A percentile compares a stretch with the other conserved stretches of the same genome.
phyloP scores from a whole-genome alignment of 2,113 vertebrate genomes.

The Phaetusa simplex region DNA sequence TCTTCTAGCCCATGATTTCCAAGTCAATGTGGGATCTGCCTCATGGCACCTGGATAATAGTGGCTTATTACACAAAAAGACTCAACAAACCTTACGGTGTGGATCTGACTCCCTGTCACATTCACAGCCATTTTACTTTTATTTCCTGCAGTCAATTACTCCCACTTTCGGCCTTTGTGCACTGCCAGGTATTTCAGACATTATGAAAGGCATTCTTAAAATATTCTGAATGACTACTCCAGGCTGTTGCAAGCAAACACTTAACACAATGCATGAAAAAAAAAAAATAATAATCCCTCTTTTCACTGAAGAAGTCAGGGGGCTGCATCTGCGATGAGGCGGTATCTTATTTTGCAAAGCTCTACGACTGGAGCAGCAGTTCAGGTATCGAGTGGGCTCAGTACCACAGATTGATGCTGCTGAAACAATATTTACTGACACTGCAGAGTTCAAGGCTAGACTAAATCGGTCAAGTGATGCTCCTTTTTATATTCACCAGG shows the following conservation, averaged over 20 bases:
- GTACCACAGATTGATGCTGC: not conserved
- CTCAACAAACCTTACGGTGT: not conserved
- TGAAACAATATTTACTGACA: not conserved
- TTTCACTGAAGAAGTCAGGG: not conserved
- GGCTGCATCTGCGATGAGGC: not conserved
- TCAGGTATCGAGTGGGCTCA: not conserved
- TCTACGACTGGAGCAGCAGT: not conserved
- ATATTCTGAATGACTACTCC: slow-evolving; percentile 46
- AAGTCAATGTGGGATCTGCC: fast-evolving
- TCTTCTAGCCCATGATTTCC: not conserved
- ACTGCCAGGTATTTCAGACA: slow-evolving; percentile 42
- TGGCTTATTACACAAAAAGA: not conserved
- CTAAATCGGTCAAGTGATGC: not conserved
- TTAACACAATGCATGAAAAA: not conserved
- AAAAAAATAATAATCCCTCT: not conserved
- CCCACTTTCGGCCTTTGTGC: slow-evolving; percentile 49
- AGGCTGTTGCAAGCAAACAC: not conserved
- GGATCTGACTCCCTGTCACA: not conserved
- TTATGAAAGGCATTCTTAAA: slow-evolving; percentile 20
- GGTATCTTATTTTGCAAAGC: not conserved
- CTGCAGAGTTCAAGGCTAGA: not conserved
- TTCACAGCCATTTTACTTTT: not conserved
- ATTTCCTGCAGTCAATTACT: slow-evolving; percentile 36
- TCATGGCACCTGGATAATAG: not conserved
- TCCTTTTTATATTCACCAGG: not conserved